Conservation (phyloP, 1,140 invertebrate genomes). For the Tetraneura akinire region DNA sequence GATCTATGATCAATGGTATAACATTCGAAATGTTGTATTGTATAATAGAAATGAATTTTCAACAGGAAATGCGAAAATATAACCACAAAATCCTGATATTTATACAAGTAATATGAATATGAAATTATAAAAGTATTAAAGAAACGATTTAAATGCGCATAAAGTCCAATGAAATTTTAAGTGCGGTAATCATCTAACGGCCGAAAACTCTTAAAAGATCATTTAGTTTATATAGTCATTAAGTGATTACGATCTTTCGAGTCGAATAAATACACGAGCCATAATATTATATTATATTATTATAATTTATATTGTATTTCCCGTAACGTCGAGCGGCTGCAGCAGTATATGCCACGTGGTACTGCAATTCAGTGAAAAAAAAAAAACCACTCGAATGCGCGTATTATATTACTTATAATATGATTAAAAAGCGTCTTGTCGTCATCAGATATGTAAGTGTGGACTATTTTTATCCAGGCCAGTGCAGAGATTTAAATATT, state of each 20-base stretch:
- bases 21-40: neutral
- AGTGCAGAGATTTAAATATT: slow-evolving; percentile 42
- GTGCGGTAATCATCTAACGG: neutral
- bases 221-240: neutral
- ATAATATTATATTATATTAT: neutral
- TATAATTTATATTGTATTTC: no score
- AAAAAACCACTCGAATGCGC: neutral
- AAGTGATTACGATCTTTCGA: neutral
- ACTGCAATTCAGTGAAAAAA: slow-evolving; percentile 18
- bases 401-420: slow-evolving; percentile 21
- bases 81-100: no score
- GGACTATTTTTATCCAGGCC: slow-evolving; percentile 49
- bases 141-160: neutral
- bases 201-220: neutral
- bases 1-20: no score
- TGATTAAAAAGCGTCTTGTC: slow-evolving; percentile 22
- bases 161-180: neutral
- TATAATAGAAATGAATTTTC: neutral
- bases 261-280: neutral
- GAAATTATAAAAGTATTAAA: no score
- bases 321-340: neutral
- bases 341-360: neutral
- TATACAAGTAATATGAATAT: no score
- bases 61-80: neutral
- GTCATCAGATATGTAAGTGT: neutral